phyloP scores from a whole-genome alignment of 1,140 invertebrate species.

The Papilio aristodemus region DNA sequence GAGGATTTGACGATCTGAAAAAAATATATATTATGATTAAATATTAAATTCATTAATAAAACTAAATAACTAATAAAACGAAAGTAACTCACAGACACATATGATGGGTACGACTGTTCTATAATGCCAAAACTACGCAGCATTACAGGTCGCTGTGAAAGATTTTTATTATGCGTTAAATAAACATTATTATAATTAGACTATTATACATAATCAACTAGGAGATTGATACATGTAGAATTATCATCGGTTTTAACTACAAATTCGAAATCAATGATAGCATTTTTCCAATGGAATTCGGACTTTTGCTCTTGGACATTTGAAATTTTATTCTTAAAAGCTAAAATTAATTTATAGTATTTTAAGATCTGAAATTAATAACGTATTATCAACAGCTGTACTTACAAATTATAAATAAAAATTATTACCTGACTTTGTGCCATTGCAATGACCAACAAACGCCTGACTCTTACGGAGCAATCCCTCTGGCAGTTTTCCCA shows the following conservation, averaged over 20 bases:
- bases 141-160: slow-evolving; percentile 50
- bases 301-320: too few species aligned
- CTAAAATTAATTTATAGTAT: too few species aligned
- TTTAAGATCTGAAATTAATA: too few species aligned
- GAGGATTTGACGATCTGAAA: slow-evolving; percentile 66
- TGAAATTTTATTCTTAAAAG: too few species aligned
- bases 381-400: too few species aligned
- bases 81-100: slow-evolving; percentile 50
- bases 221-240: too few species aligned
- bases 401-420: not conserved
- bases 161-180: too few species aligned
- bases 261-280: too few species aligned
- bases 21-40: not conserved
- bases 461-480: slow-evolving; percentile 34
- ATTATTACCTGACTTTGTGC: slow-evolving; percentile 48
- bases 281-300: too few species aligned
- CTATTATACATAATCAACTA: too few species aligned
- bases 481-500: slow-evolving; percentile 47
- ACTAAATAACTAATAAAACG: not conserved
- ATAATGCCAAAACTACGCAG: slow-evolving; percentile 48
- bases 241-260: too few species aligned
- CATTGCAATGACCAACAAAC: slow-evolving; percentile 45
- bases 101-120: slow-evolving; percentile 54
- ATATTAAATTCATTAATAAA: not conserved
- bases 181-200: too few species aligned